Evolutionary conservation across 1,140 invertebrate genomes (phyloP).

Genomic region (Conopomorpha cramerella): DNA sequence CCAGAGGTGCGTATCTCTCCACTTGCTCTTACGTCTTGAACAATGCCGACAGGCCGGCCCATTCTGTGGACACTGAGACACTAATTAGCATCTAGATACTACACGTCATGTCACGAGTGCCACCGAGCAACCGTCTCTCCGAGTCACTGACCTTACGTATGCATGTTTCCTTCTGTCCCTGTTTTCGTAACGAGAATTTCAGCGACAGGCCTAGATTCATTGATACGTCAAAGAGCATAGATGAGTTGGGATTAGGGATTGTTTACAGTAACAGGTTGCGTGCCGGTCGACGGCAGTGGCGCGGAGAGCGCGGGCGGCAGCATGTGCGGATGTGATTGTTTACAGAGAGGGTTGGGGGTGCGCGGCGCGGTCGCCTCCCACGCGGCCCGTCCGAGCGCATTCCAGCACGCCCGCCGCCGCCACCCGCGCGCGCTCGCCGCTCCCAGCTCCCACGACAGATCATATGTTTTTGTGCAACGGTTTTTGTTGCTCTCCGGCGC

Average conservation of each 20-base stretch:
- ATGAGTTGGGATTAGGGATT: too few species aligned
- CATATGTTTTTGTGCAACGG: conserved; percentile 61
- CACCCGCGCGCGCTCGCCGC: conserved; percentile 7
- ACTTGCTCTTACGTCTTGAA: not conserved
- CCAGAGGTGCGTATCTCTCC: conserved; percentile 70
- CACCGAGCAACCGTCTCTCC: too few species aligned
- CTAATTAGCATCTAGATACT: conserved; percentile 43
- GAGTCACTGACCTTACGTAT: not conserved
- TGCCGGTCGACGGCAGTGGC: not conserved
- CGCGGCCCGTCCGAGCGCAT: conserved; percentile 51
- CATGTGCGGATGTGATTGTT: conserved; percentile 44
- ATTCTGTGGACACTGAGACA: too few species aligned
- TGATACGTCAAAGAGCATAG: too few species aligned
- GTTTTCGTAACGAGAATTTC: too few species aligned
- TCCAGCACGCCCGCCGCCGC: conserved; percentile 45
- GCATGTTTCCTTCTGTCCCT: too few species aligned
- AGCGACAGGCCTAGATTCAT: too few species aligned
- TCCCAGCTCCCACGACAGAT: conserved; percentile 44
- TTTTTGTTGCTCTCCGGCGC: conserved; percentile 56
- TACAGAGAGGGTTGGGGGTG: conserved; percentile 39
- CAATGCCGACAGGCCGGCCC: too few species aligned
- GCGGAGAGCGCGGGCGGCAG: not conserved
- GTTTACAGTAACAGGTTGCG: too few species aligned
- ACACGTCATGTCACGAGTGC: conserved; percentile 32
- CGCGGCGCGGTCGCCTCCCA: conserved; percentile 31